A percentile compares a stretch with the other conserved stretches of the same genome.
phyloP scores from a whole-genome alignment of 2,113 vertebrate genomes.

The Sturnira hondurensis region DNA sequence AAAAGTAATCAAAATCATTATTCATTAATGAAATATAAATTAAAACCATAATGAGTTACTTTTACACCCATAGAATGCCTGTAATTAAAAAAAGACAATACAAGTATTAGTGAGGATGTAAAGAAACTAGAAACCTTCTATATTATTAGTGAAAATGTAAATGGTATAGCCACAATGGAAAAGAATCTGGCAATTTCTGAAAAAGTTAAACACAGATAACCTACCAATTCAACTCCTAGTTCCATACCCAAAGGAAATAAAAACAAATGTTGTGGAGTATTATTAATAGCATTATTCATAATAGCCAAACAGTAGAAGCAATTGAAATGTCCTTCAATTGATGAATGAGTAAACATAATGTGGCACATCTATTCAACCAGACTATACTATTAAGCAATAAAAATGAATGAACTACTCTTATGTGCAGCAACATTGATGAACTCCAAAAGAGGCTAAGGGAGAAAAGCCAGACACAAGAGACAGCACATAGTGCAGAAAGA shows the following conservation, averaged over 20 bases:
- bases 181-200: not conserved
- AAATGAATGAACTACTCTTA: not conserved
- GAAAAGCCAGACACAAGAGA: not conserved
- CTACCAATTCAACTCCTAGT: not conserved
- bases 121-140: not conserved
- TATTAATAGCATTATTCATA: not conserved
- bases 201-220: not conserved
- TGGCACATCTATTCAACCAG: not conserved
- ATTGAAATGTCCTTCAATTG: not conserved
- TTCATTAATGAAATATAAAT: constrained; percentile 6
- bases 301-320: not conserved
- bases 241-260: not conserved
- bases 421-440: not conserved
- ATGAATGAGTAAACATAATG: not conserved
- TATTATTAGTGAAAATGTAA: not conserved
- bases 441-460: not conserved
- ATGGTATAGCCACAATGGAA: not conserved
- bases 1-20: not conserved
- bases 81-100: not conserved
- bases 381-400: not conserved
- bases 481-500: not conserved
- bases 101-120: not conserved
- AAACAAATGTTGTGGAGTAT: not conserved
- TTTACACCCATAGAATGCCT: not conserved
- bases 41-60: not conserved